These are phyloP conservation scores for Diploscapter pachys DNA, from an alignment of 1,140 invertebrate species.

Conservation along the genomic window DNA sequence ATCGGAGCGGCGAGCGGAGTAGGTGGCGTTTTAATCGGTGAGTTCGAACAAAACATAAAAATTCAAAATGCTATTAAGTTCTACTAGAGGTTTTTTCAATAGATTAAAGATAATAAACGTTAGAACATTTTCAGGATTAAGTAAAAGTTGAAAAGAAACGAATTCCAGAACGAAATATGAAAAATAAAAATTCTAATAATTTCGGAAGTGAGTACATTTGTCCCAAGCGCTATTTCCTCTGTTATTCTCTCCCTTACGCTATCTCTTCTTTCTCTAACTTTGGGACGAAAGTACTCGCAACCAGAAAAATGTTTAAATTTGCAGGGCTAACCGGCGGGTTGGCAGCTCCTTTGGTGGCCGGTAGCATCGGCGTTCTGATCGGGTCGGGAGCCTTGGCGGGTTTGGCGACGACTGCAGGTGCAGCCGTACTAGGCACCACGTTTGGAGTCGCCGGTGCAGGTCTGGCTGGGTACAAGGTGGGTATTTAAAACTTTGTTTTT, in stretches of 20 bases:
- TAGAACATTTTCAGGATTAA: too few relatives aligned
- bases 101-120: too few relatives aligned
- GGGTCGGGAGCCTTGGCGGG: constrained; percentile 53
- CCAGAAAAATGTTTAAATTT: neutral
- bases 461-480: constrained; percentile 62
- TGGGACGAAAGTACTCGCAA: too few relatives aligned
- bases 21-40: constrained; percentile 62
- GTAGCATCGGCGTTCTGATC: constrained; percentile 59
- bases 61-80: too few relatives aligned
- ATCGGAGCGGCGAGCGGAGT: constrained; percentile 62
- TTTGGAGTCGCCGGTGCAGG: constrained; percentile 64
- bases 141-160: too few relatives aligned
- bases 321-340: constrained; percentile 63
- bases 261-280: too few relatives aligned
- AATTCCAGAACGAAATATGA: too few relatives aligned
- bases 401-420: constrained; percentile 59
- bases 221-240: too few relatives aligned
- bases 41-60: neutral
- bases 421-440: constrained; percentile 61
- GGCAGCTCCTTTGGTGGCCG: constrained; percentile 62
- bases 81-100: too few relatives aligned
- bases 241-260: too few relatives aligned
- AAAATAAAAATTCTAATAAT: too few relatives aligned
- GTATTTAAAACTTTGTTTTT: constrained; percentile 22
- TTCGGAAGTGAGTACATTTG: too few relatives aligned